Evolutionary conservation across 2,888 invertebrate species (phyloP).

Genomic region (Campoplex capitator): DNA sequence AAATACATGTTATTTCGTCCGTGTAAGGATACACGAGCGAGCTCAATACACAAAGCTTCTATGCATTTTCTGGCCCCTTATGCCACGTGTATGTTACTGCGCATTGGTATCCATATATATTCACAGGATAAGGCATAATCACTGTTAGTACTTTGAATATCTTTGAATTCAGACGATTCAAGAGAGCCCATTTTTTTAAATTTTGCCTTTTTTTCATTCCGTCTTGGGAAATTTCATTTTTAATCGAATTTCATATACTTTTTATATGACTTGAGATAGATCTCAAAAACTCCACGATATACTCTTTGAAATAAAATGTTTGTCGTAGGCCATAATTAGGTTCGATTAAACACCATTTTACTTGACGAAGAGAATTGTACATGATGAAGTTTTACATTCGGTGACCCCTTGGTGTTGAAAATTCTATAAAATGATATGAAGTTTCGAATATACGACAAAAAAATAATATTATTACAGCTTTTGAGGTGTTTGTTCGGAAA

Average conservation of each 20-base stretch:
- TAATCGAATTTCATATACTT: neutral
- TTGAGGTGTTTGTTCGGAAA: too few relatives aligned
- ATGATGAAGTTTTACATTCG: too few relatives aligned
- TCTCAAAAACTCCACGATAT: too few relatives aligned
- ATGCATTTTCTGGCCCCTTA: slow-evolving; percentile 6
- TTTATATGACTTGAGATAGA: neutral
- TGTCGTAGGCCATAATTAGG: too few relatives aligned
- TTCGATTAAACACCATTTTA: too few relatives aligned
- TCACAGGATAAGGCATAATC: neutral
- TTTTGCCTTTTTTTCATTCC: neutral
- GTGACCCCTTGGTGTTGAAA: too few relatives aligned
- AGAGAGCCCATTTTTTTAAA: neutral
- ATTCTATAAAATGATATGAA: too few relatives aligned
- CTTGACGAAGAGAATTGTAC: too few relatives aligned
- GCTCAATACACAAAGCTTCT: slow-evolving; percentile 7
- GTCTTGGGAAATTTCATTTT: neutral
- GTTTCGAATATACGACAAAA: neutral
- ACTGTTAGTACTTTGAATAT: neutral
- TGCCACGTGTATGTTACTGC: neutral
- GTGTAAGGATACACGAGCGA: neutral
- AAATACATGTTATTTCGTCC: neutral
- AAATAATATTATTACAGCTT: too few relatives aligned
- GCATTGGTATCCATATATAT: neutral
- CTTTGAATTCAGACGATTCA: neutral
- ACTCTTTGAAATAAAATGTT: too few relatives aligned